Conservation (phyloP, 2,888 invertebrate species). For the Cantharis nigra region DNA sequence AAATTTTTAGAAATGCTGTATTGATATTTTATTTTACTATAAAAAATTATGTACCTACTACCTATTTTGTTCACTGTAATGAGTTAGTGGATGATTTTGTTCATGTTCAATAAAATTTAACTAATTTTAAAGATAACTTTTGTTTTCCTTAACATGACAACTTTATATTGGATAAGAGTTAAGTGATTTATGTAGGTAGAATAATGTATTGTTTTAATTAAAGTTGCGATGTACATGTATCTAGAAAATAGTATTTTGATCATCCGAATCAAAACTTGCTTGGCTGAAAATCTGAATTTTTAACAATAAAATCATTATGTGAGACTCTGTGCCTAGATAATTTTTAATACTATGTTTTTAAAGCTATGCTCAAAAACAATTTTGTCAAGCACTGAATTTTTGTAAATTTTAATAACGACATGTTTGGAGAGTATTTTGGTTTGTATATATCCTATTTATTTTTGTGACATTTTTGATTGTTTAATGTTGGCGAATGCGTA, state of each 20-base stretch:
- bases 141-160: not conserved
- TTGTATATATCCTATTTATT: constrained; percentile 17
- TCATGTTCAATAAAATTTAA: not conserved
- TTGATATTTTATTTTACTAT: not conserved
- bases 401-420: not conserved
- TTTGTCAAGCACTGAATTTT: not conserved
- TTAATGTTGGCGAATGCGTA: not conserved
- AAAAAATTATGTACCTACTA: not conserved
- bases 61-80: not conserved
- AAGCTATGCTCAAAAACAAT: constrained; percentile 9
- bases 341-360: constrained; percentile 12
- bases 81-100: not conserved
- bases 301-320: constrained; percentile 16
- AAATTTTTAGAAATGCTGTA: not conserved
- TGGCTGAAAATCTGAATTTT: not conserved
- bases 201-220: not conserved
- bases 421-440: not conserved
- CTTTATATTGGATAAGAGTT: not conserved
- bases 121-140: not conserved
- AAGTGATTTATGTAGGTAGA: not conserved
- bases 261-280: not conserved
- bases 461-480: not conserved
- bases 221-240: not conserved
- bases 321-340: constrained; percentile 26
- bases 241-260: not conserved